These are phyloP conservation scores for Dynastes hyllus DNA, from an alignment of 2,888 invertebrate genomes.

Conservation along the genomic window DNA sequence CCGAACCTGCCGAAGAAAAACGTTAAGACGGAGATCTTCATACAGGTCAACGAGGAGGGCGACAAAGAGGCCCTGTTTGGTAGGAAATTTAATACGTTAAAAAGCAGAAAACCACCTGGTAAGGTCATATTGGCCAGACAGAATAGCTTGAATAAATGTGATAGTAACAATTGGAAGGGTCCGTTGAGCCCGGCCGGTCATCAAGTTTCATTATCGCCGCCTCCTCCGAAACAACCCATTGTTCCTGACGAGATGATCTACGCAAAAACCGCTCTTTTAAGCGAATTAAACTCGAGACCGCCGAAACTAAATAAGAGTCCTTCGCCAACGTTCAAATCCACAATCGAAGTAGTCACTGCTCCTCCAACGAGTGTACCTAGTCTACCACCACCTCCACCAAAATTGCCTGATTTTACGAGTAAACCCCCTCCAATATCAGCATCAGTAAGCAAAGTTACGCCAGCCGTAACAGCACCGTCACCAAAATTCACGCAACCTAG, in stretches of 20 bases:
- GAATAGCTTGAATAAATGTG: constrained; percentile 32
- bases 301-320: constrained; percentile 43
- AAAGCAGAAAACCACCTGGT: constrained; percentile 32
- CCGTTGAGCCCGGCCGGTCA: constrained; percentile 38
- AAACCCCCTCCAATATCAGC: constrained; percentile 16
- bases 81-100: constrained; percentile 39
- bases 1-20: constrained; percentile 37
- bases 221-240: constrained; percentile 32
- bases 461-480: neutral
- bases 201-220: constrained; percentile 43
- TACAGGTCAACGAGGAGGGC: constrained; percentile 61
- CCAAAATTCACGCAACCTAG: constrained; percentile 10
- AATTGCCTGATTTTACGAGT: constrained; percentile 39
- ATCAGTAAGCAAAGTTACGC: constrained; percentile 33
- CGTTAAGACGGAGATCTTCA: constrained; percentile 65
- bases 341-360: constrained; percentile 11
- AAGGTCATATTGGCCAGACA: constrained; percentile 33
- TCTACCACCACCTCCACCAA: constrained; percentile 41
- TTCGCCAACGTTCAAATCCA: constrained; percentile 21
- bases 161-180: constrained; percentile 10
- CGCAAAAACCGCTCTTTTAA: constrained; percentile 50
- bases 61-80: constrained; percentile 18
- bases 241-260: constrained; percentile 51
- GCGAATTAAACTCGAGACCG: constrained; percentile 43
- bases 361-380: constrained; percentile 16